A percentile compares a stretch with the other conserved stretches of the same genome.
Evolutionary conservation across 2,113 vertebrate species (phyloP).

Genomic region (Mellivora capensis): DNA sequence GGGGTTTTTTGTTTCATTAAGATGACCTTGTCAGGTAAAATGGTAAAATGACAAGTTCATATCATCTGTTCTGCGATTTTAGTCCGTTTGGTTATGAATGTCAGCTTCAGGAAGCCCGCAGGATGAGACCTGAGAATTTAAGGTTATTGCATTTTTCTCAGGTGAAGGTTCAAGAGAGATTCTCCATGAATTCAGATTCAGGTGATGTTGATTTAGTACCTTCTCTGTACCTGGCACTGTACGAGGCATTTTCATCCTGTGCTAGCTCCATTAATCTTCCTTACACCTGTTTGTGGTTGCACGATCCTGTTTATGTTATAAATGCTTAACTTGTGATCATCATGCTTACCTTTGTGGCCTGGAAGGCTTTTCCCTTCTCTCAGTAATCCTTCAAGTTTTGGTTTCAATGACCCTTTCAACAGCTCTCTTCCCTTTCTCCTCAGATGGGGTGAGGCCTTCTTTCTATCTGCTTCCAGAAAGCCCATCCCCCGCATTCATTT

Average conservation of each 20-base stretch:
- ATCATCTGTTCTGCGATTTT: background rate
- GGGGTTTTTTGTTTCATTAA: background rate
- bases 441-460: background rate
- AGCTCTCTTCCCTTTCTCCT: background rate
- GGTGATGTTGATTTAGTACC: background rate
- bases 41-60: background rate
- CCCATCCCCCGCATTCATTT: background rate
- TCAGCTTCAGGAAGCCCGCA: background rate
- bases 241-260: background rate
- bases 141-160: constrained; percentile 14
- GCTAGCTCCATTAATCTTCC: background rate
- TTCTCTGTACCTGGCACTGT: background rate
- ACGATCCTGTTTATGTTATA: background rate
- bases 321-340: background rate
- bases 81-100: background rate
- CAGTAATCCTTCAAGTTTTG: background rate
- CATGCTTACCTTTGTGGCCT: background rate
- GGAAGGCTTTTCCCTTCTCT: background rate
- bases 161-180: background rate
- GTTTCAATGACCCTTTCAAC: background rate
- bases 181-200: background rate
- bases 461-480: background rate
- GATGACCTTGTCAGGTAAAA: background rate
- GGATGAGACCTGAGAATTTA: background rate
- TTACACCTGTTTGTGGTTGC: background rate